Conservation (phyloP, 2,113 vertebrate genomes). For the Condylura cristata region DNA sequence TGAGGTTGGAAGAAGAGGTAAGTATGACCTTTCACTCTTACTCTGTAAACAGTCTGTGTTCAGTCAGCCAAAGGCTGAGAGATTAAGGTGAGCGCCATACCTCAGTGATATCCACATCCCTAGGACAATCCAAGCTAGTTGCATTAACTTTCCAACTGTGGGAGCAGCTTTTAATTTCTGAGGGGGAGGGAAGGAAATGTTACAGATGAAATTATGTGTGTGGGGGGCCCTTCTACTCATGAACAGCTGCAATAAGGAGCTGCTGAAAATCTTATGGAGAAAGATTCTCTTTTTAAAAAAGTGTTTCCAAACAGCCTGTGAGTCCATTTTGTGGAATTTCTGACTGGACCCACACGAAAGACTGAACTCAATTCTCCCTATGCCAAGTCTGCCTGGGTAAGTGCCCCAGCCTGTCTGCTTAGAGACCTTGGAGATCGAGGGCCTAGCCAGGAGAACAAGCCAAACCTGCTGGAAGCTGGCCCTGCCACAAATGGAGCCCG, state of each 20-base stretch:
- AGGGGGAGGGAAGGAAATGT: not conserved
- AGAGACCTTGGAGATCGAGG: not conserved
- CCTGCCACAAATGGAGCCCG: not conserved
- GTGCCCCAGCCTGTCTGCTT: not conserved
- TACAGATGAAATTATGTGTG: not conserved
- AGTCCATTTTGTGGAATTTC: constrained; percentile 6
- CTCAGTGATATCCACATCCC: not conserved
- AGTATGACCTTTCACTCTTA: not conserved
- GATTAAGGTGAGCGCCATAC: not conserved
- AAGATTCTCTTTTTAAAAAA: not conserved
- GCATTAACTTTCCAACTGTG: not conserved
- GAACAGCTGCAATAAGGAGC: not conserved
- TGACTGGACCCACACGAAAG: not conserved
- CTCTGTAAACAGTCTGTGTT: not conserved
- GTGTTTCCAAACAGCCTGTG: not conserved
- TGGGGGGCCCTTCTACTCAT: not conserved
- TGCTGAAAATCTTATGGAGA: not conserved
- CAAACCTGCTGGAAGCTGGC: not conserved
- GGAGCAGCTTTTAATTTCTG: not conserved
- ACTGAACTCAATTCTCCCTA: not conserved
- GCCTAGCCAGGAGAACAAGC: not conserved
- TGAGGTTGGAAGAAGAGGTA: not conserved
- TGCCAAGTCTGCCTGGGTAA: not conserved
- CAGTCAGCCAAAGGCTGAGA: not conserved
- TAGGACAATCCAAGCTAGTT: not conserved